Evolutionary conservation across 2,113 vertebrate species (phyloP).

Genomic region (Microtus oregoni): DNA sequence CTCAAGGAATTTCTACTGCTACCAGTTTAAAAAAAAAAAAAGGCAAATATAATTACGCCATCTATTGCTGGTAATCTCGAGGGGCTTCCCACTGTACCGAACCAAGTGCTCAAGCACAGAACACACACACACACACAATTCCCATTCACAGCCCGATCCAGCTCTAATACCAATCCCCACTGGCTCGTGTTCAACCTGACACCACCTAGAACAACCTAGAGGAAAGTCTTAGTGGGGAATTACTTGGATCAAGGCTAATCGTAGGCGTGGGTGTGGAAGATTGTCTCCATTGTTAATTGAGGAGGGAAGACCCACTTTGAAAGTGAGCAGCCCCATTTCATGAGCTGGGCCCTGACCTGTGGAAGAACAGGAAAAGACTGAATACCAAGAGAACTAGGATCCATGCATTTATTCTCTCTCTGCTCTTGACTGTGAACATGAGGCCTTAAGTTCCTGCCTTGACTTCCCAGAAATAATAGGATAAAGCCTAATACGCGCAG

Average conservation of each 20-base stretch:
- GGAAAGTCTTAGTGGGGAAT: not conserved
- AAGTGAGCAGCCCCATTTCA: not conserved
- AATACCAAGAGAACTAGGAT: not conserved
- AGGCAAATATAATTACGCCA: fast-evolving
- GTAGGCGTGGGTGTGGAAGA: not conserved
- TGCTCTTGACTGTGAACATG: not conserved
- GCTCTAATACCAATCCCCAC: fast-evolving
- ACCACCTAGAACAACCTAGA: not conserved
- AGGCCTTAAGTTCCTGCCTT: not conserved
- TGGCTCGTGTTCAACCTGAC: not conserved
- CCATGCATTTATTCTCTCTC: not conserved
- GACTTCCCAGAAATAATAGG: not conserved
- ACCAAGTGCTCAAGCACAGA: not conserved
- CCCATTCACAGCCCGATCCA: not conserved
- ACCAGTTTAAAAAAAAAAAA: too few relatives aligned
- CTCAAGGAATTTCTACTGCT: not conserved
- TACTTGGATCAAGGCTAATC: too few relatives aligned
- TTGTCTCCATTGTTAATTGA: not conserved
- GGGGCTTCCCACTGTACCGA: not conserved
- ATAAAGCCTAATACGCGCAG: not conserved
- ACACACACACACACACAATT: too few relatives aligned
- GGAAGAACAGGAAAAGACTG: not conserved
- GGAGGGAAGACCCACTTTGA: not conserved
- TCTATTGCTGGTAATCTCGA: fast-evolving
- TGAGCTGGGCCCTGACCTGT: not conserved